Percentiles rank a stretch among this genome's conserved stretches.
phyloP scores from a whole-genome alignment of 2,797 vertebrate species.

The Phoxinus dragarum region DNA sequence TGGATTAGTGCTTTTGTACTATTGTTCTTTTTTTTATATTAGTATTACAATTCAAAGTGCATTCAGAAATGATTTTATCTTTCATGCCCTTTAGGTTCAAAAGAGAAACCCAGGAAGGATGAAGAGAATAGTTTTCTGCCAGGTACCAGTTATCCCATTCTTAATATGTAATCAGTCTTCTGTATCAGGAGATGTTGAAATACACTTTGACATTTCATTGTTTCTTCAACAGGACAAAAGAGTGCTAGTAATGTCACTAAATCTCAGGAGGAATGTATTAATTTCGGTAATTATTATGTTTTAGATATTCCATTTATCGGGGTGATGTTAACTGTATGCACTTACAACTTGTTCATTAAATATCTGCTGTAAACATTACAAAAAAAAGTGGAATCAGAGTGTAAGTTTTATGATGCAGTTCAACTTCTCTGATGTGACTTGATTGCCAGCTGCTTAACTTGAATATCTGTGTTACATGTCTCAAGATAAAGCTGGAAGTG shows the following conservation, averaged over 20 bases:
- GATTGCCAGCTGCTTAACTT: neutral
- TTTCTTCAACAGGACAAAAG: neutral
- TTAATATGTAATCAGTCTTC: neutral
- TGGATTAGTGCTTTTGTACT: neutral
- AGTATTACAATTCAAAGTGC: too few species aligned
- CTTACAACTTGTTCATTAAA: neutral
- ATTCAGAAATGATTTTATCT: neutral
- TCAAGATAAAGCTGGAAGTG: too few species aligned
- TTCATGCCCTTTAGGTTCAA: neutral
- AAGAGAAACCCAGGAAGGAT: too few species aligned
- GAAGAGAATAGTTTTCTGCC: accelerated
- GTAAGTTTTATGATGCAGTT: too few species aligned
- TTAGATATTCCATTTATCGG: neutral
- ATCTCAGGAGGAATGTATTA: neutral
- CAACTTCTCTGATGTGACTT: too few species aligned
- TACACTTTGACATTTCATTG: neutral
- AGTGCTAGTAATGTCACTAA: too few species aligned
- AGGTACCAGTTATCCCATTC: neutral
- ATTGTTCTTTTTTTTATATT: accelerated
- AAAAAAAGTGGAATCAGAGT: too few species aligned
- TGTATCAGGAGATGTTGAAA: neutral
- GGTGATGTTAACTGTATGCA: neutral
- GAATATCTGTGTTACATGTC: too few species aligned
- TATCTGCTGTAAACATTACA: neutral
- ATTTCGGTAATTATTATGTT: neutral